Evolutionary conservation across 2,888 invertebrate species (phyloP).

Genomic region (Nebria brevicollis): DNA sequence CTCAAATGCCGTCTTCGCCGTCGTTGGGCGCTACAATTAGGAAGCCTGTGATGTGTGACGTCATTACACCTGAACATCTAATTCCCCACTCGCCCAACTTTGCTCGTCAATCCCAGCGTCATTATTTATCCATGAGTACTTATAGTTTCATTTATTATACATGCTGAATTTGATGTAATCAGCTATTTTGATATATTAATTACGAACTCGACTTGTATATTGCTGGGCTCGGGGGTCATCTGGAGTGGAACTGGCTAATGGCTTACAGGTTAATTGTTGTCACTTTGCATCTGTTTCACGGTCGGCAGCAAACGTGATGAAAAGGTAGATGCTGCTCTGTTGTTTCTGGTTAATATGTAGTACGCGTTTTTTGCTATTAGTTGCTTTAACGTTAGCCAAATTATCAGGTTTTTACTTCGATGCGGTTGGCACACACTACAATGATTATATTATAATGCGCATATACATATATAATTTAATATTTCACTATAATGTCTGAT

Average conservation of each 20-base stretch:
- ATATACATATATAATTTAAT: no score
- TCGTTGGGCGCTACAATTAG: conserved; percentile 39
- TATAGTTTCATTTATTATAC: no score
- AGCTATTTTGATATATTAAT: not conserved
- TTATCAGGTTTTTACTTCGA: conserved; percentile 34
- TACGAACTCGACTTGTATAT: not conserved
- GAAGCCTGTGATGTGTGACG: conserved; percentile 44
- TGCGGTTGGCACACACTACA: no score
- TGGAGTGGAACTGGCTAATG: conserved; percentile 21
- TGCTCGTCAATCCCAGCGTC: no score
- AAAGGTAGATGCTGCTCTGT: conserved; percentile 6
- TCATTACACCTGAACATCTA: conserved; percentile 25
- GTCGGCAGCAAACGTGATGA: conserved; percentile 3
- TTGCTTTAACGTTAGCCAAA: conserved; percentile 34
- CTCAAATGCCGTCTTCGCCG: conserved; percentile 30
- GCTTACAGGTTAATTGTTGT: conserved; percentile 42
- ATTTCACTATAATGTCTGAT: no score
- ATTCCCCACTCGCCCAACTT: conserved; percentile 2
- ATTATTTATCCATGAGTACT: no score
- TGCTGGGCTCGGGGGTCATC: not conserved
- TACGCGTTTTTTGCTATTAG: conserved; percentile 41
- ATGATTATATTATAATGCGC: no score
- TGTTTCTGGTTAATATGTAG: conserved; percentile 39
- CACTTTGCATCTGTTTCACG: conserved; percentile 42
- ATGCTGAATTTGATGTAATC: not conserved